These are phyloP conservation scores for Tretioscincus oriximinensis DNA, from an alignment of 2,113 vertebrate genomes.

Conservation along the genomic window DNA sequence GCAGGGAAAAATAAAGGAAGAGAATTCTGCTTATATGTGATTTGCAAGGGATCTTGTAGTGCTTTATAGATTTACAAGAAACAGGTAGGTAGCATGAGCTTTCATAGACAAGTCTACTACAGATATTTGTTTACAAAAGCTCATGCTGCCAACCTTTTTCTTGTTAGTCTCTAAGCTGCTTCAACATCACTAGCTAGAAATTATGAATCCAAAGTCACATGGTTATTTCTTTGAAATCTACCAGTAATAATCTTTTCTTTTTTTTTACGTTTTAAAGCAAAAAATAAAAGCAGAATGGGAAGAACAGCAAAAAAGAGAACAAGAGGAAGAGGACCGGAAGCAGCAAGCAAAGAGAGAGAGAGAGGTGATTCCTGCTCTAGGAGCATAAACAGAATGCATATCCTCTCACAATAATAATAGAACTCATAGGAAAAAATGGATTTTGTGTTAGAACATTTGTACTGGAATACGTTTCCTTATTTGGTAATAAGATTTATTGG, in stretches of 20 bases:
- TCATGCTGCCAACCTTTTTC: too few relatives aligned
- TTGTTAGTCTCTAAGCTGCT: too few relatives aligned
- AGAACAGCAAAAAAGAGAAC: constrained; percentile 86
- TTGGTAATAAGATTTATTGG: not conserved
- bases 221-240: too few relatives aligned
- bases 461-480: not conserved
- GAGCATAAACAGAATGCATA: constrained; percentile 83
- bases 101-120: too few relatives aligned
- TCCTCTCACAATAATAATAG: constrained; percentile 71
- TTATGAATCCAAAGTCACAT: too few relatives aligned
- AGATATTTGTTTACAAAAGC: too few relatives aligned
- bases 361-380: constrained; percentile 91
- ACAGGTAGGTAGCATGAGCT: too few relatives aligned
- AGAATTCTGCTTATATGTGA: too few relatives aligned
- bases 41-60: too few relatives aligned
- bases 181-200: too few relatives aligned
- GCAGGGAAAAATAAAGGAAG: too few relatives aligned
- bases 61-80: too few relatives aligned
- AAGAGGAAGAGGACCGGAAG: constrained; percentile 82
- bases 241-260: not conserved
- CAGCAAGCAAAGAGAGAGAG: constrained; percentile 88
- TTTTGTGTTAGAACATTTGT: not conserved
- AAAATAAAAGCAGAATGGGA: constrained; percentile 96
- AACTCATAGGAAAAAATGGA: not conserved
- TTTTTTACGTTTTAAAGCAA: constrained; percentile 70